Percentiles rank a stretch among this genome's conserved stretches.
Conservation (phyloP, 1,140 invertebrate species). For the Drosophila kurseongensis region DNA sequence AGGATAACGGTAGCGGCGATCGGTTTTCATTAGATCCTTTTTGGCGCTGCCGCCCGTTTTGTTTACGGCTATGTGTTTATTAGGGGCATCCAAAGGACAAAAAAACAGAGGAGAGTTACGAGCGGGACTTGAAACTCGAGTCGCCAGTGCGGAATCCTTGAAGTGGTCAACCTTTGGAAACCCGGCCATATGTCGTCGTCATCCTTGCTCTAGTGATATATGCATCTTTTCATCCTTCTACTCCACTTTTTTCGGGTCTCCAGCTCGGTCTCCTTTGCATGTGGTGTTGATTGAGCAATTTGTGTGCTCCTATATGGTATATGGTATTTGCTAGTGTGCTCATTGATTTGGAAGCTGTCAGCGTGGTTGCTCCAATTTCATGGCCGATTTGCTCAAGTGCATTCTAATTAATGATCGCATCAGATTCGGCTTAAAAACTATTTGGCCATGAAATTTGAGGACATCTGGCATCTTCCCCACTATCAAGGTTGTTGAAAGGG, state of each 20-base stretch:
- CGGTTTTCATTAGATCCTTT: conserved; percentile 53
- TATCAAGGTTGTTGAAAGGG: conserved; percentile 48
- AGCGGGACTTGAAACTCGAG: conserved; percentile 59
- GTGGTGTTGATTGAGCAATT: conserved; percentile 79
- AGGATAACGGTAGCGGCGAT: conserved; percentile 65
- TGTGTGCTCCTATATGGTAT: conserved; percentile 19
- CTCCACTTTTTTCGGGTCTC: conserved; percentile 13
- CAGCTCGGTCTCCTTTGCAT: conserved; percentile 56
- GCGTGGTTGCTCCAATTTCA: conserved; percentile 78
- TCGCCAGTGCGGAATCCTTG: conserved; percentile 57
- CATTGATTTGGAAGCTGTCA: conserved; percentile 78
- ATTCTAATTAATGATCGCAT: conserved; percentile 68
- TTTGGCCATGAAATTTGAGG: conserved; percentile 61
- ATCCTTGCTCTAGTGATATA: conserved; percentile 63
- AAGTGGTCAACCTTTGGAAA: conserved; percentile 70
- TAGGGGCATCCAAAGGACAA: conserved; percentile 43
- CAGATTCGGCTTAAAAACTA: conserved; percentile 35
- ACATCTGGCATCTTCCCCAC: conserved; percentile 61
- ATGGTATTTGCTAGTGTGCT: conserved; percentile 23
- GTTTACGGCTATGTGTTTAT: conserved; percentile 77
- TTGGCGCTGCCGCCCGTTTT: conserved; percentile 68
- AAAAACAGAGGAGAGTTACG: conserved; percentile 40
- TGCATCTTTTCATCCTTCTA: conserved; percentile 22
- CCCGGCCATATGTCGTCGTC: conserved; percentile 51
- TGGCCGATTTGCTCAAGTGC: conserved; percentile 73